These are phyloP conservation scores for Pomatorhinus ruficollis DNA, from an alignment of 2,113 vertebrate species.

Conservation along the genomic window DNA sequence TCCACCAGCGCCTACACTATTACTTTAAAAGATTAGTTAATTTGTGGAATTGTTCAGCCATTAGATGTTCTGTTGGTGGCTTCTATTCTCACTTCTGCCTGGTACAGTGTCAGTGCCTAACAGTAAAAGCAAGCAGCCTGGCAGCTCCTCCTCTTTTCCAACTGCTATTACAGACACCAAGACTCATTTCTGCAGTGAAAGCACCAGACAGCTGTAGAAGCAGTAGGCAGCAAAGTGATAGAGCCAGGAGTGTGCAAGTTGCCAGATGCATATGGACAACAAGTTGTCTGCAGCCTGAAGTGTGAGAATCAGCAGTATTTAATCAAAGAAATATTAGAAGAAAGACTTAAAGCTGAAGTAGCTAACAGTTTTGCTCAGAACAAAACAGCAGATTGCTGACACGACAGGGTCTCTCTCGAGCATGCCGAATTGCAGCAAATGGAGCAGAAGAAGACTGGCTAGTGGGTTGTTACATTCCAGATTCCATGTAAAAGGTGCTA, in stretches of 20 bases:
- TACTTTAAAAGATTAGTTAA: not conserved
- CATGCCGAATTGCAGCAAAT: constrained; percentile 19
- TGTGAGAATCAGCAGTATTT: constrained; percentile 23
- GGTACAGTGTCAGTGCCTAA: not conserved
- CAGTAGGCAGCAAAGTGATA: constrained; percentile 46
- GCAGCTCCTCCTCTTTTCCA: constrained; percentile 8
- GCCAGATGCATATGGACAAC: constrained; percentile 44
- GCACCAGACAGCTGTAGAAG: constrained; percentile 59
- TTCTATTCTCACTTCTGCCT: not conserved
- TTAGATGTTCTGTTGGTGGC: not conserved
- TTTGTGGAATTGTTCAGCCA: not conserved
- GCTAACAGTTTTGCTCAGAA: constrained; percentile 49
- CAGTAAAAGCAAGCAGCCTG: not conserved
- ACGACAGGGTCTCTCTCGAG: not conserved
- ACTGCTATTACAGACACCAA: not conserved
- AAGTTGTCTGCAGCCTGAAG: constrained; percentile 41
- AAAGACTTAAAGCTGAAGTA: constrained; percentile 20
- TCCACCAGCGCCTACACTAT: not conserved
- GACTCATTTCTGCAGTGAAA: constrained; percentile 12
- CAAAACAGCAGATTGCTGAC: constrained; percentile 56
- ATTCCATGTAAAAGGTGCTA: not conserved
- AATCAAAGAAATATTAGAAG: constrained; percentile 39
- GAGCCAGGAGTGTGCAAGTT: constrained; percentile 19
- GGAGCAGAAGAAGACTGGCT: constrained; percentile 57
- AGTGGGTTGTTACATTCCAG: not conserved